These are phyloP conservation scores for Sepiola atlantica DNA, from an alignment of 2,888 invertebrate genomes.

Conservation along the genomic window DNA sequence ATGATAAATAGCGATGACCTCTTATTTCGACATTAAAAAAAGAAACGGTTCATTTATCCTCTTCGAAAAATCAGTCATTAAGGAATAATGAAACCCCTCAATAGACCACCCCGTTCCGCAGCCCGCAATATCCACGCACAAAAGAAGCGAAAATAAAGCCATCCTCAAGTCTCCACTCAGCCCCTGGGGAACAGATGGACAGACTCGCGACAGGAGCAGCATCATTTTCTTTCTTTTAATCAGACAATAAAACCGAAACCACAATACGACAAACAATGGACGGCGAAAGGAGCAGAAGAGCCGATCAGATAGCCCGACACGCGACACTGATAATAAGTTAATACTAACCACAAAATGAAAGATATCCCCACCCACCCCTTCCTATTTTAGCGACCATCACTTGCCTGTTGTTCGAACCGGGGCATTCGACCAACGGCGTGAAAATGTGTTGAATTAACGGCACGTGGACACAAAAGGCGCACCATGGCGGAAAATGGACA, in stretches of 20 bases:
- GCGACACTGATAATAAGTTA: neutral
- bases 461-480: neutral
- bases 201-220: neutral
- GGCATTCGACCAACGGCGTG: neutral
- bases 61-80: neutral
- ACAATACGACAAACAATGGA: neutral
- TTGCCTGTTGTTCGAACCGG: neutral
- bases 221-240: neutral
- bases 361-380: too few species aligned
- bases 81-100: neutral
- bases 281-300: neutral
- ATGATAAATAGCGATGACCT: neutral
- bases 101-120: too few species aligned
- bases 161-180: neutral
- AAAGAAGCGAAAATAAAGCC: neutral
- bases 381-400: neutral
- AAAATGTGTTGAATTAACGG: neutral
- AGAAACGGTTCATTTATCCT: neutral
- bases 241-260: neutral
- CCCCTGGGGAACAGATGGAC: neutral
- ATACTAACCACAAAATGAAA: neutral
- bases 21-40: neutral
- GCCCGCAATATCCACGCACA: neutral
- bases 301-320: conserved; percentile 10
- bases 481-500: too few species aligned